These are phyloP conservation scores for Dromas ardeola DNA, from an alignment of 2,113 vertebrate species.

Conservation along the genomic window DNA sequence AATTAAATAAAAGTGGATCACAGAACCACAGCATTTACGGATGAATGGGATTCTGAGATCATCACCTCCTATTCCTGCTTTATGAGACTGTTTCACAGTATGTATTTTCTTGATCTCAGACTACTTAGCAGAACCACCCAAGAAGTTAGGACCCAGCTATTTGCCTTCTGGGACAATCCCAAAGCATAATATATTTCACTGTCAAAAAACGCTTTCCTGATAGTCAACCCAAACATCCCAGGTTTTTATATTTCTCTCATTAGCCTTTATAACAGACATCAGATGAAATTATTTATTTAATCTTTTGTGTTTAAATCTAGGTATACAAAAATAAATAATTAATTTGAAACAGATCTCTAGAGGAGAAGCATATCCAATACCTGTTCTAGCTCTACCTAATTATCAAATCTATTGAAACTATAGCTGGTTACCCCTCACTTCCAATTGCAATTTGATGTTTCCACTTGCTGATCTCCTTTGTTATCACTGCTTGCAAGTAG, in stretches of 20 bases:
- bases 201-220: neutral
- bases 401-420: neutral
- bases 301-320: neutral
- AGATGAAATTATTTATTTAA: neutral
- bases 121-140: neutral
- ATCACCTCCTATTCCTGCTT: neutral
- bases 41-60: neutral
- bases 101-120: neutral
- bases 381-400: neutral
- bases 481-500: neutral
- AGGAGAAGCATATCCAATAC: neutral
- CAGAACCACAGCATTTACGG: neutral
- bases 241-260: neutral
- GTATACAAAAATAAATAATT: neutral
- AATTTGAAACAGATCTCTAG: neutral
- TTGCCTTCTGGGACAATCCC: neutral
- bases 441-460: neutral
- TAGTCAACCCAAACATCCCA: neutral
- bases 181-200: neutral
- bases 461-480: neutral
- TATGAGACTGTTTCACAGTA: neutral
- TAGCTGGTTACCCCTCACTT: neutral
- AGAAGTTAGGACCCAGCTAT: neutral
- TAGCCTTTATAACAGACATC: neutral
- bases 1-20: neutral